These are phyloP conservation scores for Myrmophylax atrothorax DNA, from an alignment of 2,113 vertebrate genomes.

Conservation along the genomic window DNA sequence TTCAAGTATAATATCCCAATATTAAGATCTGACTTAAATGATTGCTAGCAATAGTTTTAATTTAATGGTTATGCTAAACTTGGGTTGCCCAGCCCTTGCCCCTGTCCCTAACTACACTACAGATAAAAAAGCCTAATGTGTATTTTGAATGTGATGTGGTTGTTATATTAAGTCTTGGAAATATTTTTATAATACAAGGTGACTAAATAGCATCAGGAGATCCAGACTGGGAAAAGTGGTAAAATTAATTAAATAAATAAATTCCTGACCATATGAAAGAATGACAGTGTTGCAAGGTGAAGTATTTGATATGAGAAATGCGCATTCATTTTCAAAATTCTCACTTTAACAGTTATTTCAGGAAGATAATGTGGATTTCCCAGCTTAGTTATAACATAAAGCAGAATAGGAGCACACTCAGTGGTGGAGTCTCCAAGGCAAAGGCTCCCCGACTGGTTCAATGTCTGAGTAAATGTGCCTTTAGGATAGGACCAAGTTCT, in stretches of 20 bases:
- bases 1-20: background rate
- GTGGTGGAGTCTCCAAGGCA: slow-evolving; percentile 85
- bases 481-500: slow-evolving; percentile 88
- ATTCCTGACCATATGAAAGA: background rate
- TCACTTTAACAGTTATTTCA: slow-evolving; percentile 86
- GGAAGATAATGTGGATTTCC: slow-evolving; percentile 90
- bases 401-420: slow-evolving; percentile 84
- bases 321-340: background rate
- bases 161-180: background rate
- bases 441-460: slow-evolving; percentile 88
- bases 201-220: background rate
- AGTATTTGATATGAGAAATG: background rate
- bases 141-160: background rate
- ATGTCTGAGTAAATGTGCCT: slow-evolving; percentile 87
- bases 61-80: background rate
- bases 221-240: background rate
- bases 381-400: slow-evolving; percentile 89
- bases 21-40: background rate
- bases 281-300: background rate
- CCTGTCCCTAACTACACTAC: background rate
- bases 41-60: background rate
- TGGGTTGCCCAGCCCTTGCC: background rate
- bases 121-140: background rate
- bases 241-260: background rate
- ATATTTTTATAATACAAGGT: background rate